Evolutionary conservation across 2,888 invertebrate genomes (phyloP), one percentile per base, ranked within the genome.

Genomic region (Lepeophtheirus nordmannii): DNA sequence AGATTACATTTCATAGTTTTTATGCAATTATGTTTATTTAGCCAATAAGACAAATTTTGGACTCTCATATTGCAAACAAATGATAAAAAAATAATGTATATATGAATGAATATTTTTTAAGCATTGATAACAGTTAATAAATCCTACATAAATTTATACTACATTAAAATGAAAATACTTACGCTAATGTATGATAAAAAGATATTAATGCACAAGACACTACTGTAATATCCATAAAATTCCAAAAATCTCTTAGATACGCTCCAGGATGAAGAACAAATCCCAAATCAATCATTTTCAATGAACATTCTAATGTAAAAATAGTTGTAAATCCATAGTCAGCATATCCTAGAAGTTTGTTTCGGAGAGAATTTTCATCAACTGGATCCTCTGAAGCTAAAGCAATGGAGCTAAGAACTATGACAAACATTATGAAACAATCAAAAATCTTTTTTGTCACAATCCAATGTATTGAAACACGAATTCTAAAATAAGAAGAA

Each of bases 271-370:
- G 97, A 74, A 97, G 84, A 75, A 98, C 84, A 73, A 98, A 84
- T 73, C 98, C 98, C 78, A 94, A 83, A 72, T 81, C 80, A 56
- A 61, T 23, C 30, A 30, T 57, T 79, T 86, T 87, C 68, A 89
- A 80, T 77, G 98, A 81, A 93, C 99, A 93, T 81, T 99, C 98
- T 78, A 97, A 84, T 71, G 98, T 94, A 82, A 99, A 99, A 74
- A 99, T 97, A 73, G 94, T 92, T 73, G 98, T 99, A 82, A 99
- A 99, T 76, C 93, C 96, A 81, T 94, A 96, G 82, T 99, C 98
- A 81, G 99, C 92, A 80, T 87, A 89, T 80, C 96, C 92, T 73
- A 99, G 83, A 74, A 96, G 85, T 73, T 80, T 80, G 79, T 99
- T 99, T 77, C 87, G 82, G 72, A 20, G 1, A 63, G 37, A 38